phyloP scores from a whole-genome alignment of 35 echinoderm and acorn worm species.

The Heliocidaris tuberculata region DNA sequence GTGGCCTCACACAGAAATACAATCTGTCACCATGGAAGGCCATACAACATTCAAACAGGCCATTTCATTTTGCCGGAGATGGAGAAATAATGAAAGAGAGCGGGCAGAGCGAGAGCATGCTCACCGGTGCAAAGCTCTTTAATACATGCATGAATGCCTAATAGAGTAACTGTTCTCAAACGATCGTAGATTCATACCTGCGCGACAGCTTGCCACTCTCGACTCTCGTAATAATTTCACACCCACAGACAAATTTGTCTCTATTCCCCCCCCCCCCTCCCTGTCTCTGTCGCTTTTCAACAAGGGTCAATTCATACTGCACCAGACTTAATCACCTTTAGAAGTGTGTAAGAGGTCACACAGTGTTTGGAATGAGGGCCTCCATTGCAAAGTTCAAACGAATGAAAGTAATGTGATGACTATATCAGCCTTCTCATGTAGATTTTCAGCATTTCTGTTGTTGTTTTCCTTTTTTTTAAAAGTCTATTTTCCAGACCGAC shows the following conservation, averaged over 20 bases:
- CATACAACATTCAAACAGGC: slow-evolving; percentile 14
- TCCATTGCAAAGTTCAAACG: neutral
- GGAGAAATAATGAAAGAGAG: neutral
- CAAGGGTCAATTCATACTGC: slow-evolving; percentile 6
- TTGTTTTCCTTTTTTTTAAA: neutral
- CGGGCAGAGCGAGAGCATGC: neutral
- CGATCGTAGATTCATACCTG: slow-evolving; percentile 11
- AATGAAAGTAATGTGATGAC: neutral
- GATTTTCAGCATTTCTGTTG: neutral
- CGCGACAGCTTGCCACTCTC: slow-evolving; percentile 36
- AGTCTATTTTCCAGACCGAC: neutral
- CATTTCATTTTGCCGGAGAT: slow-evolving; percentile 30
- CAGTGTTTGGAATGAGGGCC: neutral
- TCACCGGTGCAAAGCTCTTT: neutral
- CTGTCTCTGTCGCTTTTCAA: neutral
- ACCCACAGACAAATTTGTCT: slow-evolving; percentile 11
- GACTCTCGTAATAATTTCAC: slow-evolving; percentile 37
- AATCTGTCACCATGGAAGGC: neutral
- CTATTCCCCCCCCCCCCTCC: neutral
- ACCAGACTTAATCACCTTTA: slow-evolving; percentile 3
- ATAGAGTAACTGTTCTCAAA: slow-evolving; percentile 21
- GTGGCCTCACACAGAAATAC: neutral
- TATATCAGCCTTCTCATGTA: neutral
- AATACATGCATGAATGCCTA: slow-evolving; percentile 39
- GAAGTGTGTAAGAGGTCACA: slow-evolving; percentile 23